These are phyloP conservation scores for Cyanoramphus novaezelandiae DNA, from an alignment of 2,113 vertebrate species.

Conservation along the genomic window DNA sequence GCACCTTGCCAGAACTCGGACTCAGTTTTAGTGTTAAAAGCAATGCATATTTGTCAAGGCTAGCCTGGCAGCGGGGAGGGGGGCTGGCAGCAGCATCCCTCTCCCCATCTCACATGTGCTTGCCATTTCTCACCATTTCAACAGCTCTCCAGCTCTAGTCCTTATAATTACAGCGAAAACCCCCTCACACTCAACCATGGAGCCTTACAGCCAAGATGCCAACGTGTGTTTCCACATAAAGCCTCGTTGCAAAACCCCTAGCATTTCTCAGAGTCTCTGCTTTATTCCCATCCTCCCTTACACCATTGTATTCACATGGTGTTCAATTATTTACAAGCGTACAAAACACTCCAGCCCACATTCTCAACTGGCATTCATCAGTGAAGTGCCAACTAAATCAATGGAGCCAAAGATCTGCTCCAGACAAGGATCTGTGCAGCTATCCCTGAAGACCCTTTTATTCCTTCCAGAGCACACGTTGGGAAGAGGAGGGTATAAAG, in stretches of 20 bases:
- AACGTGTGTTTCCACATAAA: conserved; percentile 11
- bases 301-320: conserved; percentile 29
- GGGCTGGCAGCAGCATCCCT: conserved; percentile 33
- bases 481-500: background rate
- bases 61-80: background rate
- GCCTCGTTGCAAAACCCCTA: background rate
- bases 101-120: conserved; percentile 29
- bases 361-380: conserved; percentile 43
- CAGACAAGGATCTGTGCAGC: background rate
- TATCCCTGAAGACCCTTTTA: background rate
- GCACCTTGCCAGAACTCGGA: conserved; percentile 37
- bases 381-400: conserved; percentile 32
- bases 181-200: background rate
- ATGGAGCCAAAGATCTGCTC: background rate
- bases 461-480: background rate
- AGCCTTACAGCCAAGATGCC: conserved; percentile 5
- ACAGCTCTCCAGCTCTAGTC: conserved; percentile 32
- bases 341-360: conserved; percentile 29
- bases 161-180: conserved; percentile 24
- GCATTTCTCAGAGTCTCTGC: conserved; percentile 12
- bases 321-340: conserved; percentile 58
- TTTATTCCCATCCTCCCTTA: conserved; percentile 33
- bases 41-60: conserved; percentile 34
- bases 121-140: conserved; percentile 20
- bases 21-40: conserved; percentile 28